Percentiles rank a stretch among this genome's conserved stretches.
Conservation (phyloP, 2,797 vertebrate species). For the Graptemys geographica region DNA sequence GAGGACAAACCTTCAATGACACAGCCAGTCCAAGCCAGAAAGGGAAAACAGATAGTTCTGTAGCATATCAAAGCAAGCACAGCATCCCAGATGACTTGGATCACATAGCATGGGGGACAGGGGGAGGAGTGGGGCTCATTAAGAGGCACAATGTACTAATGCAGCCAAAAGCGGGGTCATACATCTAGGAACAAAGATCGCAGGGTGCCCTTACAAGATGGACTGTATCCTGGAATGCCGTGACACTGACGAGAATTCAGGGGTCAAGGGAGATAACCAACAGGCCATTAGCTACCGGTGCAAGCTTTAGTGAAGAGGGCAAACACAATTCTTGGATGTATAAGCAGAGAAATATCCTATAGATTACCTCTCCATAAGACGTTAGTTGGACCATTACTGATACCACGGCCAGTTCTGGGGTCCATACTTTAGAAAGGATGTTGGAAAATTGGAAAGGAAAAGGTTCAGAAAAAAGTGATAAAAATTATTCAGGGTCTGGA, state of each 20-base stretch:
- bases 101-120: fast-evolving
- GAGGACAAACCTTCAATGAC: background rate
- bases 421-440: background rate
- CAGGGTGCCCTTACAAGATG: background rate
- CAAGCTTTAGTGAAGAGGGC: background rate
- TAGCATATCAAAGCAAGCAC: background rate
- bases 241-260: background rate
- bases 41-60: background rate
- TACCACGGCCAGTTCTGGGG: too few relatives aligned
- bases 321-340: background rate
- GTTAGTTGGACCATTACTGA: background rate
- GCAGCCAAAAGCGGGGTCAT: background rate
- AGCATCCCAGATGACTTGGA: background rate
- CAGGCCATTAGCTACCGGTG: background rate
- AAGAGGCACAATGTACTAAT: background rate
- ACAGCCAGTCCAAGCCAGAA: fast-evolving
- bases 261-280: background rate
- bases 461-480: background rate
- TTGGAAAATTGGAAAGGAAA: background rate
- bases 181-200: background rate
- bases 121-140: background rate
- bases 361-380: background rate
- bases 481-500: background rate
- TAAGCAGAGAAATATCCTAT: background rate
- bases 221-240: background rate